Conservation (phyloP, 2,888 invertebrate genomes). For the Xestia ashworthii region DNA sequence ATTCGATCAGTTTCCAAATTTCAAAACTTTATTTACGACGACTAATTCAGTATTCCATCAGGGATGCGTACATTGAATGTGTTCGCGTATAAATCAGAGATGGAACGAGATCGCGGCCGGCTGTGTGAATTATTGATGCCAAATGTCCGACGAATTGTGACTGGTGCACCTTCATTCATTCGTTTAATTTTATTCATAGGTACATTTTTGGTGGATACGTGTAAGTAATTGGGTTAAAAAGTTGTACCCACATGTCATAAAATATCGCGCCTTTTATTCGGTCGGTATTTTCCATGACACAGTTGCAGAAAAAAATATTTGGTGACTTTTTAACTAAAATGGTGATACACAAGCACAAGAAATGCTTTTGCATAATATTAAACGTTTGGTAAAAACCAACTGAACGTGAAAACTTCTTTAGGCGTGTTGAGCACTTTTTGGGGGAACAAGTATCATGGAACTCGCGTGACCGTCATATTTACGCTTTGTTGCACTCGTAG, state of each 20-base stretch:
- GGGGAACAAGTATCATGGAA: no score
- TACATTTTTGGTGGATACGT: slow-evolving; percentile 19
- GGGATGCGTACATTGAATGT: slow-evolving; percentile 57
- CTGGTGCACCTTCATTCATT: slow-evolving; percentile 64
- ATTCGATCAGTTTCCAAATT: slow-evolving; percentile 49
- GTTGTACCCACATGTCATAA: not conserved
- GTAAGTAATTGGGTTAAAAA: slow-evolving; percentile 15
- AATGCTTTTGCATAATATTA: not conserved
- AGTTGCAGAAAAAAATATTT: not conserved
- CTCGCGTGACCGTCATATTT: no score
- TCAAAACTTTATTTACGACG: slow-evolving; percentile 60
- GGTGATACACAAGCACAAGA: not conserved
- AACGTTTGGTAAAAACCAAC: not conserved
- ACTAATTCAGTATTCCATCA: slow-evolving; percentile 65
- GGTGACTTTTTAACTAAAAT: not conserved
- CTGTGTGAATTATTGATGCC: slow-evolving; percentile 68
- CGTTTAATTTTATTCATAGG: slow-evolving; percentile 56
- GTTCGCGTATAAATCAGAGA: slow-evolving; percentile 67
- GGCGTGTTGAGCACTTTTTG: no score
- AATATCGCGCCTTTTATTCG: no score
- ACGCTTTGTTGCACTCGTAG: no score
- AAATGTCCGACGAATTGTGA: slow-evolving; percentile 69
- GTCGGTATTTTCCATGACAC: rapidly evolving
- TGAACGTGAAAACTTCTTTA: no score
- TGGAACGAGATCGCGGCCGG: slow-evolving; percentile 62